Evolutionary conservation across 2,888 invertebrate species (phyloP).

Genomic region (Diarsia dahlii): DNA sequence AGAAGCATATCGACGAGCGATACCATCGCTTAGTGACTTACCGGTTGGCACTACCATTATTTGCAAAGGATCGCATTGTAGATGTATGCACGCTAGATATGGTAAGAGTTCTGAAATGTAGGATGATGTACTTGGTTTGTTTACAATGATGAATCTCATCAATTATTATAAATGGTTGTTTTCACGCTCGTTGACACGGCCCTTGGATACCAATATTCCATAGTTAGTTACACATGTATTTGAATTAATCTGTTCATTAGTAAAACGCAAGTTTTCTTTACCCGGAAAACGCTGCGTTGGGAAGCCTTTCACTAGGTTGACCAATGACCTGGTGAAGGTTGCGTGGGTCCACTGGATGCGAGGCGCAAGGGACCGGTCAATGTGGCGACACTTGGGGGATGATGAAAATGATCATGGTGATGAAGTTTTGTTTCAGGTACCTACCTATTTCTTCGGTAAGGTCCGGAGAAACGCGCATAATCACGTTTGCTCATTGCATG

Average conservation of each 20-base stretch:
- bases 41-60: slow-evolving; percentile 81
- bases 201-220: neutral
- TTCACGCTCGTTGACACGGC: neutral
- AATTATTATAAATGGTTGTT: neutral
- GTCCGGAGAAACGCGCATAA: neutral
- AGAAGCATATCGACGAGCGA: slow-evolving; percentile 86
- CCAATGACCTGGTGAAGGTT: too few species aligned
- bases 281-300: too few species aligned
- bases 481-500: neutral
- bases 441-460: neutral
- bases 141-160: neutral
- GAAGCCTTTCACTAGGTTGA: too few species aligned
- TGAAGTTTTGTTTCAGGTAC: too few species aligned
- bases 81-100: slow-evolving; percentile 73
- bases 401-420: too few species aligned
- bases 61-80: slow-evolving; percentile 73
- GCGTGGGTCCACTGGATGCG: too few species aligned
- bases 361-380: too few species aligned
- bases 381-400: too few species aligned
- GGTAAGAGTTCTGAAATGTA: neutral
- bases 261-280: too few species aligned
- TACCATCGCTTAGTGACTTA: slow-evolving; percentile 88
- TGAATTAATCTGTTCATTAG: neutral
- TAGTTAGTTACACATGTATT: neutral
- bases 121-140: neutral